Percentiles rank a stretch among this genome's conserved stretches.
Evolutionary conservation across 2,797 vertebrate genomes (phyloP).

Genomic region (Danio choprae): DNA sequence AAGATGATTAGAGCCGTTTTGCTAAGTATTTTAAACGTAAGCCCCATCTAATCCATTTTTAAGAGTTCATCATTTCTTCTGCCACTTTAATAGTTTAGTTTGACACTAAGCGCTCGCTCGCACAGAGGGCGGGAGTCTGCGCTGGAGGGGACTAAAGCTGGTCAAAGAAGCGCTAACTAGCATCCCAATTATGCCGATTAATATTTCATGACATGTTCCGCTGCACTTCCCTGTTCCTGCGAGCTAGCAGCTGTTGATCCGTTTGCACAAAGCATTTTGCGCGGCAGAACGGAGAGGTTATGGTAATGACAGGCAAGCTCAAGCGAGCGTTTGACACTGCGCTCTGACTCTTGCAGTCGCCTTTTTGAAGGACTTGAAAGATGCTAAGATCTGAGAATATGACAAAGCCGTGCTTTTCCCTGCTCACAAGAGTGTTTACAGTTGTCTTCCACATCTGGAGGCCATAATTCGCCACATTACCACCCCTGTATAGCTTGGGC

Average conservation of each 20-base stretch:
- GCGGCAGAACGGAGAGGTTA: constrained; percentile 37
- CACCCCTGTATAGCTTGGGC: neutral
- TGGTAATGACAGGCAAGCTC: constrained; percentile 45
- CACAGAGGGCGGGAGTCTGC: constrained; percentile 8
- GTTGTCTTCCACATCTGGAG: constrained; percentile 62
- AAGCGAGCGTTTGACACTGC: constrained; percentile 21
- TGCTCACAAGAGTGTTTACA: constrained; percentile 49
- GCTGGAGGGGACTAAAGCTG: constrained; percentile 41
- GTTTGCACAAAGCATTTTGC: constrained; percentile 21
- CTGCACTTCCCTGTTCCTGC: constrained; percentile 42
- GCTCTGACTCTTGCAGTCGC: constrained; percentile 30
- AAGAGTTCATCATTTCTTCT: constrained; percentile 44
- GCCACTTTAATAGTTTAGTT: constrained; percentile 58
- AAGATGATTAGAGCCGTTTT: constrained; percentile 52
- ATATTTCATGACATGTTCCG: constrained; percentile 63
- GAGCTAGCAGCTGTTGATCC: constrained; percentile 47
- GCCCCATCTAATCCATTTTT: constrained; percentile 58
- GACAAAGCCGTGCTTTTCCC: constrained; percentile 21
- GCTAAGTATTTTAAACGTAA: constrained; percentile 58
- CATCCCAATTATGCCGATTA: constrained; percentile 58
- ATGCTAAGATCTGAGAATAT: constrained; percentile 28
- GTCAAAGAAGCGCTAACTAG: constrained; percentile 54
- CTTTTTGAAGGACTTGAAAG: constrained; percentile 3
- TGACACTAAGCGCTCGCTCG: constrained; percentile 53
- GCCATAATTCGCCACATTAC: constrained; percentile 48